These are phyloP conservation scores for Melanotaenia duboulayi DNA, from an alignment of 2,113 vertebrate genomes.

Conservation along the genomic window DNA sequence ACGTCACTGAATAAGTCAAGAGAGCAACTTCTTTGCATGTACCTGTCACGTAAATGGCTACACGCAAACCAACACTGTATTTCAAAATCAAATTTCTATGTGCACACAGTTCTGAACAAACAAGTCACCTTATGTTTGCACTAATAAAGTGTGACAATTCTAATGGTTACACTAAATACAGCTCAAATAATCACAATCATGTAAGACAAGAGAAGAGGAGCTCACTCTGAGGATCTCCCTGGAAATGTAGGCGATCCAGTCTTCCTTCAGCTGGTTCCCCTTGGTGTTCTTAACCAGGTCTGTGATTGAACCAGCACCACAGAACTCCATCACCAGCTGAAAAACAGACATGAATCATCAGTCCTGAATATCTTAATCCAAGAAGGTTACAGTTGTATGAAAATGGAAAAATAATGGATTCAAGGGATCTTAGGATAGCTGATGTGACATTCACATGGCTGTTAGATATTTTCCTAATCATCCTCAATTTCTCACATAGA, in stretches of 20 bases:
- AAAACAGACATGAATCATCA: not conserved
- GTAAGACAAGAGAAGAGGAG: not conserved
- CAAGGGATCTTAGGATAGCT: too few relatives aligned
- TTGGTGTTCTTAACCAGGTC: conserved; percentile 85
- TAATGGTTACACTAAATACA: too few relatives aligned
- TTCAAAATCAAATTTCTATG: too few relatives aligned
- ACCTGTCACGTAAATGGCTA: too few relatives aligned
- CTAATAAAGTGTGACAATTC: not conserved
- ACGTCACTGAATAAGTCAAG: too few relatives aligned
- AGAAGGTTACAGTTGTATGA: not conserved
- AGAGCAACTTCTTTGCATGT: too few relatives aligned
- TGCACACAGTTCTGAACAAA: too few relatives aligned
- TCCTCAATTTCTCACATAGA: conserved; percentile 7
- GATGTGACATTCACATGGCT: not conserved
- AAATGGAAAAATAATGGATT: not conserved
- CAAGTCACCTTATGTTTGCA: too few relatives aligned
- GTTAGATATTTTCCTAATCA: not conserved
- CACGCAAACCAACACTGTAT: too few relatives aligned
- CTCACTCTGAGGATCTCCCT: conserved; percentile 82
- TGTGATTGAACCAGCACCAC: conserved; percentile 82
- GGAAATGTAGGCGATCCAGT: conserved; percentile 85
- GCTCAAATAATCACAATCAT: not conserved
- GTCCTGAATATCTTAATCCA: not conserved
- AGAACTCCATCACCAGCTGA: conserved; percentile 85
- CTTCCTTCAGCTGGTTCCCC: conserved; percentile 83